Base-by-base conservation (phyloP, 2,888 invertebrate genomes). In the Leptogaster cylindrica region DNA sequence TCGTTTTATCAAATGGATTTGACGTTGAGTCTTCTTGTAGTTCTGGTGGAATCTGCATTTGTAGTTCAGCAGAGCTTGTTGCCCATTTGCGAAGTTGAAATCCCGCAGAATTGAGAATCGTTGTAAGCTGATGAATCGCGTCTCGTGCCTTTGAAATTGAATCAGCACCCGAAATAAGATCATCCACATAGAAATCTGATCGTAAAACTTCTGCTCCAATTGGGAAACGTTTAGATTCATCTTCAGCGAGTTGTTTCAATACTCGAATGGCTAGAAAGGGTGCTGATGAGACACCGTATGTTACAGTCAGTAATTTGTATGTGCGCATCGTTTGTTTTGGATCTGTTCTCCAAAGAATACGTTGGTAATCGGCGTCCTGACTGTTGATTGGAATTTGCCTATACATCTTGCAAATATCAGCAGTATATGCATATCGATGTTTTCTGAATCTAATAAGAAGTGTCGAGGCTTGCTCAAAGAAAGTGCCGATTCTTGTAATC, bases 31-130 rank as follows among this genome's bases (percentile, higher is more conserved):
- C n/a, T 3, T 20, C 3, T 2, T 8, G 14, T 23, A 1, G 16
- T 2, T 48, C 48, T 3, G 23, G 14, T 7, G 48, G 18, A 7
- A 25, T 25, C 5, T 50, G n/a, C 27, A 25, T 12, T 20, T 25
- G 12, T 2, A 50, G n/a, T 25, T 50, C 10, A n/a, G 25, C 3
- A 25, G 50, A 50, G 27, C 27, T 50, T 50, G 50, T 25, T 8
- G 25, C 20, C 50, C 50, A 50, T 50, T 50, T 50, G n/a, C 20
- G 23, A 10, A 50, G 20, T 7, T 50, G 3, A 50, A 23, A 50
- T 7, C 20, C n/a, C n/a, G n/a, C n/a, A n/a, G 23, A 20, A 7
- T 50, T 12, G 16, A 50, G 20, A n/a, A 23, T 14, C 20, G 23
- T 20, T n/a, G 20, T 23, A 5, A 50, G 12, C 1, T 23, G 3